Conservation (phyloP, 2,888 invertebrate species). For the Calliopum simillimum region DNA sequence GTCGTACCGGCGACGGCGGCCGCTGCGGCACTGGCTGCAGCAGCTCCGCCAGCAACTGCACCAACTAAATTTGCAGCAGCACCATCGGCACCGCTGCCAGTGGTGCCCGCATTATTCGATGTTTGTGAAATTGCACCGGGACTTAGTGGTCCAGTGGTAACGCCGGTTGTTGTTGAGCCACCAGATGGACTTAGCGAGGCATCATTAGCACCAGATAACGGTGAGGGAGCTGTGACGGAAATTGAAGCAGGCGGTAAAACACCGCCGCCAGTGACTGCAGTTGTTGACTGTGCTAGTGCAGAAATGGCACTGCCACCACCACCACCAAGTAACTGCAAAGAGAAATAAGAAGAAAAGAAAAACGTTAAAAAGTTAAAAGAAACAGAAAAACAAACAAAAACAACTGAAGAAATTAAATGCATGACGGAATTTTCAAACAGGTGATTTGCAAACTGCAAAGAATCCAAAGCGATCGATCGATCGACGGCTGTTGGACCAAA, state of each 20-base stretch:
- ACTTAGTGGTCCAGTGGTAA: conserved; percentile 63
- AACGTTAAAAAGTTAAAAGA: conserved; percentile 22
- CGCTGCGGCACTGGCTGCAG: conserved; percentile 28
- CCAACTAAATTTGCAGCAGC: conserved; percentile 23
- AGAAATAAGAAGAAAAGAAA: conserved; percentile 31
- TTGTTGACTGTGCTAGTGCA: neutral
- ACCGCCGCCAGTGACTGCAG: neutral
- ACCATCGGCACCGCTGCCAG: conserved; percentile 36
- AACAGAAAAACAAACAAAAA: conserved; percentile 34
- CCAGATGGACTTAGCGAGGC: conserved; percentile 79
- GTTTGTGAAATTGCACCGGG: conserved; percentile 68
- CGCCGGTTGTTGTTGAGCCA: conserved; percentile 64
- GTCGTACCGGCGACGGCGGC: conserved; percentile 47
- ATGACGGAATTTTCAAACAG: conserved; percentile 52
- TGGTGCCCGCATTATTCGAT: conserved; percentile 61
- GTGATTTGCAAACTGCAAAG: conserved; percentile 45
- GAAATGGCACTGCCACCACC: conserved; percentile 8
- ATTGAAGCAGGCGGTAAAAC: conserved; percentile 43
- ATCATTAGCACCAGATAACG: conserved; percentile 80
- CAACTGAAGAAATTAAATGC: conserved; percentile 36
- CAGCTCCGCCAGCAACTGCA: conserved; percentile 1
- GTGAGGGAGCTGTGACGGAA: conserved; percentile 70
- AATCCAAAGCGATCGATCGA: neutral
- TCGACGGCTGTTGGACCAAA: conserved; percentile 2
- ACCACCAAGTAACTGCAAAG: conserved; percentile 53